These are phyloP conservation scores for Talpa occidentalis DNA, from an alignment of 2,113 vertebrate genomes.

Conservation along the genomic window DNA sequence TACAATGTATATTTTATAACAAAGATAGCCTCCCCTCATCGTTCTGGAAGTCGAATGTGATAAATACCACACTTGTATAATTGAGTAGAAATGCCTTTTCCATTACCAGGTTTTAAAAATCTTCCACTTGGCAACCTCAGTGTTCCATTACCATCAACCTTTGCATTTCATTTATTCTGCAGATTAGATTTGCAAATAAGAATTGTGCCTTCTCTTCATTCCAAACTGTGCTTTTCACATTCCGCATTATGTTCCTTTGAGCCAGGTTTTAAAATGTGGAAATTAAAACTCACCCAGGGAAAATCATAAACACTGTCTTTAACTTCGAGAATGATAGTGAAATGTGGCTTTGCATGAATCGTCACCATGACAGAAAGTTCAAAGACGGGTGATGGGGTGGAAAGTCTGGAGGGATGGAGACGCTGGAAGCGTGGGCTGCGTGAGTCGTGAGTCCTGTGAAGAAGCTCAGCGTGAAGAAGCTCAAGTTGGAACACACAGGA, in stretches of 20 bases:
- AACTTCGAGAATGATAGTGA: background rate
- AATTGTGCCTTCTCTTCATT: background rate
- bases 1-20: background rate
- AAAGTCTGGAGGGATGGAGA: background rate
- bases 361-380: background rate
- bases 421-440: background rate
- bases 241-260: background rate
- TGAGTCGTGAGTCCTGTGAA: background rate
- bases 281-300: conserved; percentile 27
- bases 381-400: background rate
- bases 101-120: conserved; percentile 24
- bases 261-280: background rate
- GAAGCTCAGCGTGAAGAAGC: no score
- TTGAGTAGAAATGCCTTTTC: background rate
- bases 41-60: background rate
- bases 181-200: conserved; percentile 56
- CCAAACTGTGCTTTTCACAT: background rate
- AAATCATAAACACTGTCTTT: conserved; percentile 2
- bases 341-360: background rate
- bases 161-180: conserved; percentile 16
- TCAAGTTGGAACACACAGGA: background rate
- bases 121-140: background rate
- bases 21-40: background rate
- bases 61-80: background rate
- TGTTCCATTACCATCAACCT: background rate